These are phyloP conservation scores for Plumapathes pennacea DNA, from an alignment of 92 coral and sea anemone genomes.

Conservation along the genomic window DNA sequence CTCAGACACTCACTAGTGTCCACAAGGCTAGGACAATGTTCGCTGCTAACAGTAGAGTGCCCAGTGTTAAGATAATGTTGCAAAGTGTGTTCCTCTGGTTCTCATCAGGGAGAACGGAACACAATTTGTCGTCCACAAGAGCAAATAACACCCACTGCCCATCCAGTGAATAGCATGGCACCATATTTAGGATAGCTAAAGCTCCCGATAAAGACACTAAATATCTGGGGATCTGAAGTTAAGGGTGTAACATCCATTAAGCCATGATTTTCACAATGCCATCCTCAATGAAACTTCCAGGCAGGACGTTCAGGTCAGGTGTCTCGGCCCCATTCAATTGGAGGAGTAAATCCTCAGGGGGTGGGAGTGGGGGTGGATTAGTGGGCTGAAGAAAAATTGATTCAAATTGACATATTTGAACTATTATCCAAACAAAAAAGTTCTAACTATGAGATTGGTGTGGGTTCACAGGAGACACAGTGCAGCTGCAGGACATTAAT, in stretches of 20 bases:
- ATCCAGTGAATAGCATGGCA: slow-evolving; percentile 93
- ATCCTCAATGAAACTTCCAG: background rate
- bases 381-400: no score
- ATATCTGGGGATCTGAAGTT: slow-evolving; percentile 50
- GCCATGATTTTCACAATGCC: background rate
- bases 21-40: slow-evolving; percentile 91
- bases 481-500: no score
- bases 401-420: no score
- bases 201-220: slow-evolving; percentile 90
- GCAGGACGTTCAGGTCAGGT: background rate
- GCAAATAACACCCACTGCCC: slow-evolving; percentile 99
- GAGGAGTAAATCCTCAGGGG: no score
- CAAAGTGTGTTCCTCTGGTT: slow-evolving; percentile 83
- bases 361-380: no score
- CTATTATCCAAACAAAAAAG: no score
- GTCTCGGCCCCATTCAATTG: no score
- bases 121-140: slow-evolving; percentile 66
- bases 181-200: slow-evolving; percentile 82
- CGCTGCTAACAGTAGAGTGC: slow-evolving; percentile 83
- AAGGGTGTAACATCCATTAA: background rate
- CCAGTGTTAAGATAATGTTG: slow-evolving; percentile 76
- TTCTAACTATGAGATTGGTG: no score
- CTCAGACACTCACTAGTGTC: slow-evolving; percentile 78
- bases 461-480: no score
- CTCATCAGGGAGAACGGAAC: slow-evolving; percentile 66